Base-by-base conservation (phyloP, 1,140 invertebrate species). In the Cylas formicarius region DNA sequence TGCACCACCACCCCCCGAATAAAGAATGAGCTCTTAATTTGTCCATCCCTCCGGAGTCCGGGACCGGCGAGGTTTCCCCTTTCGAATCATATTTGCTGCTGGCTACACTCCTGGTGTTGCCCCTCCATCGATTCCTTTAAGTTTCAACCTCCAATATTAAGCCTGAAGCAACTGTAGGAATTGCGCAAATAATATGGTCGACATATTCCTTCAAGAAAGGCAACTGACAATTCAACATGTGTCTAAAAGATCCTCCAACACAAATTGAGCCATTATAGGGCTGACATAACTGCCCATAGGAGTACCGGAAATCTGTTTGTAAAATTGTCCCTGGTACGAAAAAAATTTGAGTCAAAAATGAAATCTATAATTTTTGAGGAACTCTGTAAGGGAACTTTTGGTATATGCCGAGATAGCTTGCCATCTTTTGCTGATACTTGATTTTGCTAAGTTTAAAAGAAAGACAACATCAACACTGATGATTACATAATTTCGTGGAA, bases 121-220 rank as follows among this genome's bases (percentile, higher is more conserved):
- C 48, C 44, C 47, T 54, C 48, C 51, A 34, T 82, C 79, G 83
- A 86, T 86, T 86, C 77, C 84, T 86, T 86, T 85, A 84, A 86
- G 82, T 86, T 87, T 87, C 83, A 86, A n/a, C n/a, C n/a, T n/a
- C n/a, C n/a, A n/a, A n/a, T n/a, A n/a, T n/a, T n/a, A n/a, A n/a
- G n/a, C n/a, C n/a, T n/a, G n/a, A n/a, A n/a, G n/a, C n/a, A n/a
- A n/a, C n/a, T n/a, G n/a, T n/a, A n/a, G n/a, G n/a, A n/a, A n/a
- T n/a, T n/a, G n/a, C n/a, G n/a, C n/a, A n/a, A n/a, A n/a, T n/a
- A n/a, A n/a, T n/a, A n/a, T 16, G n/a, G 21, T 35, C 33, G 4
- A 35, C 33, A 35, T 19, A 35, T 20, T 35, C 21, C 4, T 7
- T 19, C 4, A 35, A 6, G 21, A 35, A 35, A 4, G 33, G 33